Base-by-base conservation (phyloP, 2,797 vertebrate genomes). In the Sphenodon punctatus region DNA sequence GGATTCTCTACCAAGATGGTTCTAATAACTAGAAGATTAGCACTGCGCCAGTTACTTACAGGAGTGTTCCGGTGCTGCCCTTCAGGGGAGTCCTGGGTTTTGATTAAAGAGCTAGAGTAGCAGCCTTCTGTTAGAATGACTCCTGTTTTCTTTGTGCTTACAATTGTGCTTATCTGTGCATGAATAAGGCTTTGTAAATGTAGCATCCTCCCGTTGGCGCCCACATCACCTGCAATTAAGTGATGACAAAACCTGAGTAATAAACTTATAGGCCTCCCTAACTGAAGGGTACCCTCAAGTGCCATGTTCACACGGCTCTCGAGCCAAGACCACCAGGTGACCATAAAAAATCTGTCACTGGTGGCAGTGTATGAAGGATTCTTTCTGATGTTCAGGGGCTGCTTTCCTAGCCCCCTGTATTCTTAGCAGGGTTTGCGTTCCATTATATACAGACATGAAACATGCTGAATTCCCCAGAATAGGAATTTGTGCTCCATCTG, bases 401-500 rank as follows among this genome's bases (percentile, higher is more conserved):
- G 0, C 0, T 22, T 23, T 34, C 4, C 49, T 10, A 20, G 30
- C 14, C 16, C 43, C 45, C 32, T 9, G 12, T 30, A n/a, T 27
- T 58, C n/a, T 23, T 48, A 17, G 20, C 19, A 38, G 13, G 73
- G 0, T 43, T 3, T 5, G 0, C 1, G 16, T 41, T 70, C 8
- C 38, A 41, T 2, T 0, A 46, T 11, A 36, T 53, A 27, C 5
- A 42, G 27, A 41, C 69, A 49, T 49, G 58, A 42, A 34, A 10
- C 68, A 58, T 25, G 46, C 48, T 60, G 61, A 22, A 30, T 51
- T 45, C 77, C 66, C 10, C 58, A 15, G 36, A 36, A 19, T 63
- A 11, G 36, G 87, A 41, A 87, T 45, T 85, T 23, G 69, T 48
- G 82, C 53, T 67, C 80, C 79, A 30, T 53, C 84, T 76, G 91